Base-by-base conservation (phyloP, 2,797 vertebrate genomes). In the Fistularia commersonii region DNA sequence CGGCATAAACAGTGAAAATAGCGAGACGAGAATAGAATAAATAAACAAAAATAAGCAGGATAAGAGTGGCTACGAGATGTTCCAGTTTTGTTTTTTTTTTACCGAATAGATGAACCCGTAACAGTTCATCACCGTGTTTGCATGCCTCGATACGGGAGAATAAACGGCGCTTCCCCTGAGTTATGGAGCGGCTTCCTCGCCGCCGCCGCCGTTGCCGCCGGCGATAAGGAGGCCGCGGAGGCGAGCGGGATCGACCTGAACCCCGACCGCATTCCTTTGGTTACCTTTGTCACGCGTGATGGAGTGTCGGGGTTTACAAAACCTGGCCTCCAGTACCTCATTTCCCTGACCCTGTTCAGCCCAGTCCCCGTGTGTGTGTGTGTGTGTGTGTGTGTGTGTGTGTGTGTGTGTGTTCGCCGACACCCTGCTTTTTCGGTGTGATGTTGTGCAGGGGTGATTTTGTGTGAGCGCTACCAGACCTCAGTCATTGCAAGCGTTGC, bases 261-360 rank as follows among this genome's bases (percentile, higher is more conserved):
- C 71, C 53, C 57, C 6, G 37, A 39, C 50, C 69, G 67, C 85
- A 82, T 85, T 87, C 80, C 76, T 84, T 48, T 57, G 66, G 81
- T 82, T 87, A 77, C 80, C 69, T 82, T 86, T 80, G 74, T 86
- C 83, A 81, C 48, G 57, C 52, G 64, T 84, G 81, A 83, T 78
- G 69, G 69, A 86, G 77, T 80, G 63, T 55, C n/a, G 53, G 76
- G 72, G 61, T 87, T 82, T 79, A 83, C 76, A 72, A 66, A 75
- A n/a, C 65, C 72, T 66, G 74, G 74, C 75, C 75, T 72, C 56
- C 66, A 67, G 63, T 80, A 72, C 72, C 76, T 69, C 52, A n/a
- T 66, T 46, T 75, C 62, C 55, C 68, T 85, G 74, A 83, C 77
- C 76, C 75, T 58, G 69, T 64, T 80, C 74, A 67, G 68, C 45